Percentiles rank a stretch among this genome's conserved stretches.
These are phyloP conservation scores for Corella eumyota DNA, from an alignment of 23 tunicate species.

Conservation along the genomic window DNA sequence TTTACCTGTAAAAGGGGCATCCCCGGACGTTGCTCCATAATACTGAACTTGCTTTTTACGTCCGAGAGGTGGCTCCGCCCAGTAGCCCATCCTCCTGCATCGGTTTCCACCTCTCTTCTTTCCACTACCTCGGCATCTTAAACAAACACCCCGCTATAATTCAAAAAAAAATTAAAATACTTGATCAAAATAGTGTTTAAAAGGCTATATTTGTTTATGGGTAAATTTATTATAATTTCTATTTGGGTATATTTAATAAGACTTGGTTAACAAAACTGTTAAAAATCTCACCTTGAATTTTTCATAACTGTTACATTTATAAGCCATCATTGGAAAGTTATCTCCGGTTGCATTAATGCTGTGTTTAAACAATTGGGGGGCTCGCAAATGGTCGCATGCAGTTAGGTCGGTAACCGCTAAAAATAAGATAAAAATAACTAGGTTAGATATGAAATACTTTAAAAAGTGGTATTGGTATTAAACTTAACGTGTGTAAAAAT, in stretches of 20 bases:
- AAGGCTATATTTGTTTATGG: too few species aligned
- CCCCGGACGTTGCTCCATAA: conserved; percentile 45
- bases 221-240: too few species aligned
- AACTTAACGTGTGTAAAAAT: too few species aligned
- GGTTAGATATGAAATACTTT: too few species aligned
- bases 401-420: conserved; percentile 73
- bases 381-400: conserved; percentile 78
- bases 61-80: conserved; percentile 61
- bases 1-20: conserved; percentile 75
- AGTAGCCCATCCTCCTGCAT: conserved; percentile 76
- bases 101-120: conserved; percentile 22
- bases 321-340: conserved; percentile 28
- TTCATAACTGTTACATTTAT: conserved; percentile 55
- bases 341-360: conserved; percentile 57
- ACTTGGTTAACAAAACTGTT: too few species aligned
- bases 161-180: conserved; percentile 5
- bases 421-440: conserved; percentile 22
- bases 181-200: too few species aligned
- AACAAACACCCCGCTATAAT: conserved; percentile 76
- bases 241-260: too few species aligned
- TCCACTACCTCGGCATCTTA: conserved; percentile 36
- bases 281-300: conserved; percentile 67
- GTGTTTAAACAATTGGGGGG: conserved; percentile 50
- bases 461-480: too few species aligned
- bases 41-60: conserved; percentile 54